Base-by-base conservation (phyloP, 2,888 invertebrate species). In the Eurois occulta region DNA sequence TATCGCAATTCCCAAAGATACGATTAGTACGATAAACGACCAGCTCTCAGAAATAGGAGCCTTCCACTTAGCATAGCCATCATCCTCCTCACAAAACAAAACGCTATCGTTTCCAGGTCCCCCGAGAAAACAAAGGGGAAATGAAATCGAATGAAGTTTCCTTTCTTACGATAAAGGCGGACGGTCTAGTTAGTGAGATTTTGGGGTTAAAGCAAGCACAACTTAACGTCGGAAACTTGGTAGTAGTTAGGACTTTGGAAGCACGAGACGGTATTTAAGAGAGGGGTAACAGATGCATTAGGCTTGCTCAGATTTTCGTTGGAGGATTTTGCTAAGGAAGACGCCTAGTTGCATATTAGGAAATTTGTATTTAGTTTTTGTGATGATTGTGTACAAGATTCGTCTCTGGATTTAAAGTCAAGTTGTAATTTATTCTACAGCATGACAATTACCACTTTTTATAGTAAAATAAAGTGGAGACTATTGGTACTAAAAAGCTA, bases 71-170 rank as follows among this genome's bases (percentile, higher is more conserved):
- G 52, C 52, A 46, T 24, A 70, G 38, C 32, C 28, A 65, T 82
- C 68, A 55, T 24, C 46, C 24, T 52, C 21, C 16, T 38, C 68
- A 35, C 64, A 65, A 62, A 71, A 84, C 70, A 62, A 70, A 81
- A 67, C 43, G 75, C 68, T 72, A 84, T 80, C 81, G 41, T 11
- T 80, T 69, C 35, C 64, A 66, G 28, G 21, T 68, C 72, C 75
- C 62, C n/a, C 11, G 32, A 46, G 75, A 76, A 76, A 67, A 79
- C 84, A 76, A 78, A 68, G 65, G 46, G 55, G 32, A 76, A 77
- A 84, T 60, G n/a, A 86, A 86, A 77, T 74, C 80, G 67, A 77
- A 78, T 74, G 78, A 86, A 88, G 78, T 84, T 84, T 78, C 46
- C 76, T 67, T 75, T 65, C 72, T 62, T 46, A 62, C 68, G 35